These are phyloP conservation scores for Drosophila suboccidentalis DNA, from an alignment of 2,888 invertebrate species.

Conservation along the genomic window DNA sequence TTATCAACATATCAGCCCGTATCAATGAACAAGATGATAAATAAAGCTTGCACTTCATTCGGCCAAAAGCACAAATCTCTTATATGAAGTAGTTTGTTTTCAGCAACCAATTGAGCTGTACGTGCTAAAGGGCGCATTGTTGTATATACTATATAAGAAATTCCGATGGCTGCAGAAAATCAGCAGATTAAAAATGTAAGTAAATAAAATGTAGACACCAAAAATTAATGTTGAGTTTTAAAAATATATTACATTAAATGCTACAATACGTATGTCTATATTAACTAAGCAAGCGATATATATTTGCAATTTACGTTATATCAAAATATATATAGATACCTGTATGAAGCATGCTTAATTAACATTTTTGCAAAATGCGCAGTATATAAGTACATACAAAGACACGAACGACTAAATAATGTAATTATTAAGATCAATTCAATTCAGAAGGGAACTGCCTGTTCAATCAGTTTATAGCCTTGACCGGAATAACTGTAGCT, in stretches of 20 bases:
- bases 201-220: constrained; percentile 15
- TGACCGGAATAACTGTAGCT: constrained; percentile 84
- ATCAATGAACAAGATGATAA: constrained; percentile 28
- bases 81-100: constrained; percentile 34
- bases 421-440: constrained; percentile 13
- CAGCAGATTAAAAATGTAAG: constrained; percentile 52
- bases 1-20: constrained; percentile 57
- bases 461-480: constrained; percentile 83
- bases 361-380: constrained; percentile 53
- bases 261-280: constrained; percentile 57
- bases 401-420: constrained; percentile 32
- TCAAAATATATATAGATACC: constrained; percentile 63
- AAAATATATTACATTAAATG: constrained; percentile 39
- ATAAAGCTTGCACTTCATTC: constrained; percentile 26
- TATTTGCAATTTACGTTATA: constrained; percentile 36
- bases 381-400: constrained; percentile 59
- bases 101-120: constrained; percentile 21
- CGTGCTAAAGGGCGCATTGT: constrained; percentile 17
- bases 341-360: constrained; percentile 58
- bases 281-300: constrained; percentile 62
- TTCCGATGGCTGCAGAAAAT: constrained; percentile 45
- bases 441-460: constrained; percentile 74
- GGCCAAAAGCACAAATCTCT: constrained; percentile 13
- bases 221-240: constrained; percentile 20
- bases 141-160: constrained; percentile 18